phyloP scores from a whole-genome alignment of 2,797 vertebrate species.

The Anniella stebbinsi region DNA sequence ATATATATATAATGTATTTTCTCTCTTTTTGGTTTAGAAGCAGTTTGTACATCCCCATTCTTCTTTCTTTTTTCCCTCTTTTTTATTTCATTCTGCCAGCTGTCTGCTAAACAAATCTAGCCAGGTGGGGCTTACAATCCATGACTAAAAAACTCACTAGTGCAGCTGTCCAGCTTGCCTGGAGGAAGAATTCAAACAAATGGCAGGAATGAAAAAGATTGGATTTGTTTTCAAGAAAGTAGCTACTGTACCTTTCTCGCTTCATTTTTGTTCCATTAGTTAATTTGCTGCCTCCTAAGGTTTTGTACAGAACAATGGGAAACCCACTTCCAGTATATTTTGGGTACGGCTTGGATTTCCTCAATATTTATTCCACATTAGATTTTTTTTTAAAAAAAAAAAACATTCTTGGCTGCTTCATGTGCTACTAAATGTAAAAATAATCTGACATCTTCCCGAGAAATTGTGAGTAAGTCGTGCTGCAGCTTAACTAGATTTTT shows the following conservation, averaged over 20 bases:
- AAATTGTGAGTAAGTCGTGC: slow-evolving; percentile 69
- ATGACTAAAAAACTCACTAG: slow-evolving; percentile 87
- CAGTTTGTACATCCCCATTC: slow-evolving; percentile 81
- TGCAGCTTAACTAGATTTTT: slow-evolving; percentile 76
- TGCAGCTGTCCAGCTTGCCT: slow-evolving; percentile 88
- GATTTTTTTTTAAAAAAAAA: slow-evolving; percentile 47
- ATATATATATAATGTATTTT: too few species aligned
- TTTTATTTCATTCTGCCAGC: slow-evolving; percentile 88
- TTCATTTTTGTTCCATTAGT: slow-evolving; percentile 69
- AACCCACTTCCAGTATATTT: slow-evolving; percentile 66
- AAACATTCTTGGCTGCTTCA: slow-evolving; percentile 47
- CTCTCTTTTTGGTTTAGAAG: slow-evolving; percentile 79
- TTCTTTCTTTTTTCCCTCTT: slow-evolving; percentile 12
- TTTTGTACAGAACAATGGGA: slow-evolving; percentile 70
- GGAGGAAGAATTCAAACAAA: slow-evolving; percentile 87
- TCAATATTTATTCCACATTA: slow-evolving; percentile 60
- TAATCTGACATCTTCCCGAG: slow-evolving; percentile 64
- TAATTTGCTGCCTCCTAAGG: slow-evolving; percentile 76
- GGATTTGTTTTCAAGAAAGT: slow-evolving; percentile 86
- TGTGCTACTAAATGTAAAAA: slow-evolving; percentile 72
- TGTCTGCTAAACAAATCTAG: slow-evolving; percentile 89
- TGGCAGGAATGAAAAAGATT: slow-evolving; percentile 83
- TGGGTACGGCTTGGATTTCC: slow-evolving; percentile 59
- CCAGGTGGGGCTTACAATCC: slow-evolving; percentile 89
- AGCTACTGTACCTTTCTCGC: slow-evolving; percentile 81